Base-by-base conservation (phyloP, 2,797 vertebrate species). In the Corythornis leucogaster region DNA sequence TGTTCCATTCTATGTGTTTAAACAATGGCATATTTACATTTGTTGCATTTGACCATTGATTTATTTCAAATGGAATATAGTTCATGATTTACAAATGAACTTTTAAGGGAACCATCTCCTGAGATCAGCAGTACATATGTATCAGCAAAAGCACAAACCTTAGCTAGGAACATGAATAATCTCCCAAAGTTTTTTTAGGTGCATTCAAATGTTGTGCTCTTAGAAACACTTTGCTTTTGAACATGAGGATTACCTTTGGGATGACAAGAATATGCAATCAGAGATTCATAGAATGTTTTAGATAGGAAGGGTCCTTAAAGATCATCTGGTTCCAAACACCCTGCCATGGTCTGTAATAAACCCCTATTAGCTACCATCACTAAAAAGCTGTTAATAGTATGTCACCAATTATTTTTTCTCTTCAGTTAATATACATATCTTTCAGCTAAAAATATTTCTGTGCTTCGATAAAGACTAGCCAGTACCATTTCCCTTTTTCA, bases 301-400 rank as follows among this genome's bases (percentile, higher is more conserved):
- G 2, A 3, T 33, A 58, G 63, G 28, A 78, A 64, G 14, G 9
- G 22, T 68, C 7, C 35, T 59, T 48, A 21, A 20, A 68, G 15
- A 30, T 33, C 3, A 30, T 25, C n/a, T 64, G 0, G 0, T 71
- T 76, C 11, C 42, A 68, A 26, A 5, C 5, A 5, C 8, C 22
- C 24, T 3, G 3, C 15, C 33, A 12, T 19, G 26, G 16, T 24
- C 28, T 82, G 5, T 15, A 51, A 48, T 43, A 80, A 81, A 8
- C 7, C 28, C 9, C 45, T 51, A 54, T 45, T 19, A 85, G 18
- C 15, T 1, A 1, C 9, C 16, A 31, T 50, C 13, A 8, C n/a
- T 66, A 59, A 87, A 80, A 83, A 48, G 12, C 5, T 75, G 5
- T 9, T 62, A 58, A 57, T 30, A 42, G 6, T 62, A 11, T 24